Evolutionary conservation across 1,140 invertebrate species (phyloP).

Genomic region (Tetraneura akinire): DNA sequence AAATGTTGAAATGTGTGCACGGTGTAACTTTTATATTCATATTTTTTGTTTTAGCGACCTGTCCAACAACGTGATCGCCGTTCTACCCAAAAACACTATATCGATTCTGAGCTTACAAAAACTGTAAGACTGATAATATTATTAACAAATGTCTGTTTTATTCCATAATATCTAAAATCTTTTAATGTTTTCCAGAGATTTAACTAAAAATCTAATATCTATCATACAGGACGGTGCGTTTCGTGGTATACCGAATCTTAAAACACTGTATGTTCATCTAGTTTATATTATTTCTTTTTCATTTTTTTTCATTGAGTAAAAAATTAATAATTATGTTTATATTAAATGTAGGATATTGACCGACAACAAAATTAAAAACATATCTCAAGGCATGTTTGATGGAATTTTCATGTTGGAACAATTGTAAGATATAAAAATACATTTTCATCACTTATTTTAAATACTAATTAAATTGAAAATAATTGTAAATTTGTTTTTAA

Average conservation of each 20-base stretch:
- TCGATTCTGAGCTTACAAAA: slow-evolving; percentile 52
- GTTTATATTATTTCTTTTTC: not conserved
- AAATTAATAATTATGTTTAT: slow-evolving; percentile 9
- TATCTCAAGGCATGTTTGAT: slow-evolving; percentile 53
- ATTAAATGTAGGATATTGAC: slow-evolving; percentile 54
- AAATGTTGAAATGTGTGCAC: not conserved
- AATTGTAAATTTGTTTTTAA: slow-evolving; percentile 52
- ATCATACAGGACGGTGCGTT: slow-evolving; percentile 55
- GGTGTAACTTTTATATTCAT: no score
- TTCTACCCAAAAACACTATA: slow-evolving; percentile 51
- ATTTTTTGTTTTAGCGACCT: slow-evolving; percentile 53
- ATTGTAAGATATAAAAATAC: slow-evolving; percentile 23
- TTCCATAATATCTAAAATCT: not conserved
- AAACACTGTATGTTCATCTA: slow-evolving; percentile 53
- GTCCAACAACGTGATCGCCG: slow-evolving; percentile 53
- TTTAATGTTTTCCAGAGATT: slow-evolving; percentile 52
- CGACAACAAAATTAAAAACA: slow-evolving; percentile 54
- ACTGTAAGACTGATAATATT: slow-evolving; percentile 52
- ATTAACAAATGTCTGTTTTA: not conserved
- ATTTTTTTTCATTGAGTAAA: not conserved
- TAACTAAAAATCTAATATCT: slow-evolving; percentile 54
- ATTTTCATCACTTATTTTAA: not conserved
- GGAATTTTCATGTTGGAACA: slow-evolving; percentile 52
- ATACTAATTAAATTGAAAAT: not conserved
- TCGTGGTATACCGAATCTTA: slow-evolving; percentile 51